A percentile compares a stretch with the other conserved stretches of the same genome.
Evolutionary conservation across 1,140 invertebrate species (phyloP).

Genomic region (Chlorops oryzae): DNA sequence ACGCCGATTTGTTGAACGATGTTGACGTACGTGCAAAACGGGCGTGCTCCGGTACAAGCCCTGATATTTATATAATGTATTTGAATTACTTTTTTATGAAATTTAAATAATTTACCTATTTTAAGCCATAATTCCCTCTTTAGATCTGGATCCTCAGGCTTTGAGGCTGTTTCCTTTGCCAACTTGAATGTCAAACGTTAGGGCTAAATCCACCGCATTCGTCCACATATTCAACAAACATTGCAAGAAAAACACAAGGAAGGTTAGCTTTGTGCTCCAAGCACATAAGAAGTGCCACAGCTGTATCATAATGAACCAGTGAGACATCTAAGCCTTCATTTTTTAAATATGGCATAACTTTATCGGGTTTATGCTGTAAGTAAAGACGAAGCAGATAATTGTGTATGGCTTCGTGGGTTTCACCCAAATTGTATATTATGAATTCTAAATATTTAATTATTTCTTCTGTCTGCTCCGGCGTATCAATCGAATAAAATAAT

Average conservation of each 20-base stretch:
- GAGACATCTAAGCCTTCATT: conserved; percentile 64
- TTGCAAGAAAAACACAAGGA: conserved; percentile 90
- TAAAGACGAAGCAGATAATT: conserved; percentile 89
- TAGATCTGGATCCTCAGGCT: conserved; percentile 68
- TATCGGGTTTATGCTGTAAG: conserved; percentile 61
- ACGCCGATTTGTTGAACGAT: too few relatives aligned
- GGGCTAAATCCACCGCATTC: conserved; percentile 85
- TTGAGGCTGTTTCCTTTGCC: conserved; percentile 80
- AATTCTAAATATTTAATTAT: conserved; percentile 86
- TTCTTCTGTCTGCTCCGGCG: conserved; percentile 61
- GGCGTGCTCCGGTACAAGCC: too few relatives aligned
- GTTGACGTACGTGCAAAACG: too few relatives aligned
- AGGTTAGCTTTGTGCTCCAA: conserved; percentile 62
- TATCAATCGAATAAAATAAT: conserved; percentile 64
- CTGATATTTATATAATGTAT: too few relatives aligned
- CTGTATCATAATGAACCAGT: conserved; percentile 69
- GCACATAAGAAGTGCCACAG: conserved; percentile 72
- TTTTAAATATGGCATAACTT: conserved; percentile 77
- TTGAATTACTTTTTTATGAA: too few relatives aligned
- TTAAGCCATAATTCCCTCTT: conserved; percentile 88
- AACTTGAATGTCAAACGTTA: conserved; percentile 76
- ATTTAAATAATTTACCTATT: conserved; percentile 62
- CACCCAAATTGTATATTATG: conserved; percentile 72
- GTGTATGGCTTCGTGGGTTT: conserved; percentile 80
- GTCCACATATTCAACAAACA: conserved; percentile 85